A percentile compares a stretch with the other conserved stretches of the same genome.
Conservation (phyloP, 2,888 invertebrate genomes). For the Ypsolopha sequella region DNA sequence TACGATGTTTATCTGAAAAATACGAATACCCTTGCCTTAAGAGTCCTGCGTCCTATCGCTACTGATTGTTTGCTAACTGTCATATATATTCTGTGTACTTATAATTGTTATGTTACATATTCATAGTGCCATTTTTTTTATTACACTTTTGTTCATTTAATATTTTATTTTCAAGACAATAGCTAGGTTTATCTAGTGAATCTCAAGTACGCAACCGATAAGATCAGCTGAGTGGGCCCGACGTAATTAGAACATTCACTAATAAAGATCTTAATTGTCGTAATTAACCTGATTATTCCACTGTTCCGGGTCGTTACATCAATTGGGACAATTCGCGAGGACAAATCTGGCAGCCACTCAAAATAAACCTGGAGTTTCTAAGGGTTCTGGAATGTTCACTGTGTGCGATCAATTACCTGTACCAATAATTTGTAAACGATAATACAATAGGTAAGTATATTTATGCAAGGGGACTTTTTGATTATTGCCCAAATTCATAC, state of each 20-base stretch:
- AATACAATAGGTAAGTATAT: too few species aligned
- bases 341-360: conserved; percentile 21
- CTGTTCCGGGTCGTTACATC: conserved; percentile 39
- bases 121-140: too few species aligned
- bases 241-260: conserved; percentile 46
- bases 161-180: too few species aligned
- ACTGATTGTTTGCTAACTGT: too few species aligned
- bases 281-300: conserved; percentile 60
- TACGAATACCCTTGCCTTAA: too few species aligned
- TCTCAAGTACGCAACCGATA: not conserved
- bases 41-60: too few species aligned
- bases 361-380: not conserved
- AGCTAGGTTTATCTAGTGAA: not conserved
- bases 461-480: too few species aligned
- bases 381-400: not conserved
- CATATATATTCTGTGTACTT: too few species aligned
- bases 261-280: conserved; percentile 47
- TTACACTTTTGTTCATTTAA: too few species aligned
- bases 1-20: too few species aligned
- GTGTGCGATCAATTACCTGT: not conserved
- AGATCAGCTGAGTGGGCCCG: not conserved
- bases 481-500: too few species aligned
- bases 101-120: too few species aligned
- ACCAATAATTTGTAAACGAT: not conserved
- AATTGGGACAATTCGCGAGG: conserved; percentile 23